Conservation (phyloP, 2,113 vertebrate species). For the Cyprinus carpio region DNA sequence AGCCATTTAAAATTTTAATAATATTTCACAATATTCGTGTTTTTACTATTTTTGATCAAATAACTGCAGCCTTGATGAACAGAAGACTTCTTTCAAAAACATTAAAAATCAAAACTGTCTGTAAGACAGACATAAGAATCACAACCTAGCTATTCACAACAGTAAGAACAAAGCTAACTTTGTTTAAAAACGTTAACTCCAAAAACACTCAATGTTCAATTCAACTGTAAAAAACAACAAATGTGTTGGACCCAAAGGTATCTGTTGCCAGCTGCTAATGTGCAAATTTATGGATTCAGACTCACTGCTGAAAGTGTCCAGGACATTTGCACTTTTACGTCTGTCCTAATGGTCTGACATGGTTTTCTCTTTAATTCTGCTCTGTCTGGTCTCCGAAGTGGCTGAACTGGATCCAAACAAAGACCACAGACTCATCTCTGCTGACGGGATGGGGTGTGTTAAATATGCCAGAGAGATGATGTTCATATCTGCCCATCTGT, state of each 20-base stretch:
- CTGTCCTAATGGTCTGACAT: too few species aligned
- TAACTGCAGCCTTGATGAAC: too few species aligned
- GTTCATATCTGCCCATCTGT: constrained; percentile 31
- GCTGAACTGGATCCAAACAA: not conserved
- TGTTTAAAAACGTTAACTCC: not conserved
- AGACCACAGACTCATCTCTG: not conserved
- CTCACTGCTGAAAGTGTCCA: not conserved
- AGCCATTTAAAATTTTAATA: too few species aligned
- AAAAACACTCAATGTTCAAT: not conserved
- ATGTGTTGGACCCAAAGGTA: not conserved
- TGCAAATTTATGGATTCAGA: not conserved
- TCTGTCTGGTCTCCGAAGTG: not conserved
- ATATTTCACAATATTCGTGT: too few species aligned
- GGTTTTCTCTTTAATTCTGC: not conserved
- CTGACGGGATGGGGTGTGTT: not conserved
- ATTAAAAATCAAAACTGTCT: not conserved
- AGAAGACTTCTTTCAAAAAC: too few species aligned
- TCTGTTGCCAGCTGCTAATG: not conserved
- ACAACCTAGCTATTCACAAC: not conserved
- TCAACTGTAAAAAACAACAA: not conserved
- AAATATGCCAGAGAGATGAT: constrained; percentile 1
- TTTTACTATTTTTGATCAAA: too few species aligned
- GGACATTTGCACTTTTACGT: not conserved
- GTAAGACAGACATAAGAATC: too few species aligned
- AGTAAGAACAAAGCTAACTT: not conserved